phyloP scores from a whole-genome alignment of 1,140 invertebrate species.

The Saccostrea echinata region DNA sequence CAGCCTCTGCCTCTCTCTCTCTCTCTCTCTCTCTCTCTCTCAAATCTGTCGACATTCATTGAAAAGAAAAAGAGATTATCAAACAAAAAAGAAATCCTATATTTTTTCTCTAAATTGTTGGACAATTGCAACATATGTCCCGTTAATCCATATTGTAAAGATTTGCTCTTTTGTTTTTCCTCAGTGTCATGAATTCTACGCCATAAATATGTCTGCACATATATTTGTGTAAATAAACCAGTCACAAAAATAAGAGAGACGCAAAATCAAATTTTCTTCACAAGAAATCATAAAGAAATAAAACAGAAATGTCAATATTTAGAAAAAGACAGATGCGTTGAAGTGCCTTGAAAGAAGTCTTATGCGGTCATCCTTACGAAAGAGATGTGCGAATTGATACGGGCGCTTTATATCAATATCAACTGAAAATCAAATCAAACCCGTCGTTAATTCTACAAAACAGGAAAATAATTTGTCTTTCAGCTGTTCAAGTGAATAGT shows the following conservation, averaged over 20 bases:
- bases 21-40: conserved; percentile 33
- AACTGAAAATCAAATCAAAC: conserved; percentile 9
- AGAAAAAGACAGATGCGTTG: conserved; percentile 34
- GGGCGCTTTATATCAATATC: background rate
- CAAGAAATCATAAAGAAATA: conserved; percentile 26
- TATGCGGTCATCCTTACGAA: background rate
- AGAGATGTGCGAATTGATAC: conserved; percentile 24
- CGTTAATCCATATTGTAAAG: conserved; percentile 21
- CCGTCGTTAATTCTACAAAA: conserved; percentile 1
- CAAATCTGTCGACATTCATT: background rate
- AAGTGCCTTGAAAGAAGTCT: conserved; percentile 28
- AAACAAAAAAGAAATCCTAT: conserved; percentile 33
- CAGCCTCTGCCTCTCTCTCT: conserved; percentile 10
- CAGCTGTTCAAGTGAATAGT: conserved; percentile 27
- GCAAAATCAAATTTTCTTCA: conserved; percentile 25
- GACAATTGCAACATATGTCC: conserved; percentile 32
- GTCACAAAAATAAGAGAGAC: conserved; percentile 13
- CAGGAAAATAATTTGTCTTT: conserved; percentile 35
- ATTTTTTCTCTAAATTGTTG: background rate
- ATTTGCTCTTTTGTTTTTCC: conserved; percentile 10
- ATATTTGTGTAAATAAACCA: conserved; percentile 33
- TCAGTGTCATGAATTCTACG: conserved; percentile 8
- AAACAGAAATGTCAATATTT: conserved; percentile 35
- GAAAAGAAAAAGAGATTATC: background rate
- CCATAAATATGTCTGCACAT: conserved; percentile 22